phyloP scores from a whole-genome alignment of 1,140 invertebrate species.

The Lerema accius region DNA sequence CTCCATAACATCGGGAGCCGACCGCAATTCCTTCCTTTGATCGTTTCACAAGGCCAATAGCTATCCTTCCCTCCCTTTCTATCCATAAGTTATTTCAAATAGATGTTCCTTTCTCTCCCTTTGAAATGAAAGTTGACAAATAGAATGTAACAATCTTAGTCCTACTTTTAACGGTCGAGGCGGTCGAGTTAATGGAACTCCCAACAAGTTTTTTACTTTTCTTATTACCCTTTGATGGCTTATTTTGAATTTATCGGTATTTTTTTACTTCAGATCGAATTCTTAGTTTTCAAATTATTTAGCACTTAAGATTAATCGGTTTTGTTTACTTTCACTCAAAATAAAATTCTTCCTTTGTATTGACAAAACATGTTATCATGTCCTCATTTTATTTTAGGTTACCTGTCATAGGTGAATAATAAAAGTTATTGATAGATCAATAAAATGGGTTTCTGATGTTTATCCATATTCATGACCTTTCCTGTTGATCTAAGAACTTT shows the following conservation, averaged over 20 bases:
- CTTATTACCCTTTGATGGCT: constrained; percentile 16
- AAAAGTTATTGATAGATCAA: too few relatives aligned
- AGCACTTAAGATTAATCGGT: too few relatives aligned
- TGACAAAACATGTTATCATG: too few relatives aligned
- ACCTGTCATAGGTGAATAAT: too few relatives aligned
- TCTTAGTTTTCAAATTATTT: too few relatives aligned
- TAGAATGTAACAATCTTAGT: constrained; percentile 19
- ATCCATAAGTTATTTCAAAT: not conserved
- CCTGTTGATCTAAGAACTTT: too few relatives aligned
- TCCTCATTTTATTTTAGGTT: too few relatives aligned
- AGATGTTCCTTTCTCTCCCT: constrained; percentile 6
- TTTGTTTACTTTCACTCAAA: too few relatives aligned
- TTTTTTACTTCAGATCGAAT: not conserved
- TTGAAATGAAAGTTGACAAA: constrained; percentile 20
- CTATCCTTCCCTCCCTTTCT: constrained; percentile 1
- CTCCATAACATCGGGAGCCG: constrained; percentile 1
- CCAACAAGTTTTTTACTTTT: constrained; percentile 5
- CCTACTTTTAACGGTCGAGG: constrained; percentile 5
- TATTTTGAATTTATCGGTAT: not conserved
- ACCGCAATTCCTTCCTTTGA: constrained; percentile 16
- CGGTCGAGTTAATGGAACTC: constrained; percentile 15
- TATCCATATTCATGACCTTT: too few relatives aligned
- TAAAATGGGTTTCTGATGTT: too few relatives aligned
- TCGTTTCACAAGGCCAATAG: constrained; percentile 8
- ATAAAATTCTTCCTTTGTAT: too few relatives aligned